phyloP scores from a whole-genome alignment of 2,888 invertebrate species.

The Ochropleura plecta region DNA sequence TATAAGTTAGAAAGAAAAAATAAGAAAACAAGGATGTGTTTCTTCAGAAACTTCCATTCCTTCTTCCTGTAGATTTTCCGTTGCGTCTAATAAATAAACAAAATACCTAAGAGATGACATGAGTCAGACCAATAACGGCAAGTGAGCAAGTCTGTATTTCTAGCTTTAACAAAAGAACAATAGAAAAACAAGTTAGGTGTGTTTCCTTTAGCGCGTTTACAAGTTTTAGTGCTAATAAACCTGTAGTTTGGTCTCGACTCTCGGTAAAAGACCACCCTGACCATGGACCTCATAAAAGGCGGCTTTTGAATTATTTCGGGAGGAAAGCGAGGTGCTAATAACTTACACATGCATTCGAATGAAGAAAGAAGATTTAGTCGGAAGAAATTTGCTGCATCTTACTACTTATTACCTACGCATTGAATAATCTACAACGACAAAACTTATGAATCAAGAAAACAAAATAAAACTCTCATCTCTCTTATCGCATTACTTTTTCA shows the following conservation, averaged over 20 bases:
- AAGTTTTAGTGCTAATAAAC: constrained; percentile 61
- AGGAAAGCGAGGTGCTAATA: background rate
- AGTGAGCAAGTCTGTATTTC: constrained; percentile 33
- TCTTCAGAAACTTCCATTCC: background rate
- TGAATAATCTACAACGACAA: background rate
- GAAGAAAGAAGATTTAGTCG: background rate
- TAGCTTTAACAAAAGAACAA: constrained; percentile 48
- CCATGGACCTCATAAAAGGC: constrained; percentile 40
- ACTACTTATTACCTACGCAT: background rate
- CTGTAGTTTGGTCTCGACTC: constrained; percentile 18
- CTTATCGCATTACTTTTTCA: constrained; percentile 18
- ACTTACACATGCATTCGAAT: background rate
- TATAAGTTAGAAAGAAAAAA: background rate
- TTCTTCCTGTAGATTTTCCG: background rate
- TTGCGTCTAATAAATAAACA: constrained; percentile 10
- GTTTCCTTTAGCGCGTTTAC: constrained; percentile 43
- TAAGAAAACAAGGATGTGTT: background rate
- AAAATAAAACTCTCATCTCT: background rate
- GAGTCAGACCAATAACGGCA: constrained; percentile 28
- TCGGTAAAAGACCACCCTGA: constrained; percentile 50
- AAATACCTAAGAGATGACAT: constrained; percentile 11
- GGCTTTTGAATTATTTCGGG: constrained; percentile 33
- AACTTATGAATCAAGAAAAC: background rate
- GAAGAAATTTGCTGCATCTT: background rate
- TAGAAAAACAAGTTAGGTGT: constrained; percentile 36